Evolutionary conservation across 2,113 vertebrate species (phyloP).

Genomic region (Speoplatyrhinus poulsoni): DNA sequence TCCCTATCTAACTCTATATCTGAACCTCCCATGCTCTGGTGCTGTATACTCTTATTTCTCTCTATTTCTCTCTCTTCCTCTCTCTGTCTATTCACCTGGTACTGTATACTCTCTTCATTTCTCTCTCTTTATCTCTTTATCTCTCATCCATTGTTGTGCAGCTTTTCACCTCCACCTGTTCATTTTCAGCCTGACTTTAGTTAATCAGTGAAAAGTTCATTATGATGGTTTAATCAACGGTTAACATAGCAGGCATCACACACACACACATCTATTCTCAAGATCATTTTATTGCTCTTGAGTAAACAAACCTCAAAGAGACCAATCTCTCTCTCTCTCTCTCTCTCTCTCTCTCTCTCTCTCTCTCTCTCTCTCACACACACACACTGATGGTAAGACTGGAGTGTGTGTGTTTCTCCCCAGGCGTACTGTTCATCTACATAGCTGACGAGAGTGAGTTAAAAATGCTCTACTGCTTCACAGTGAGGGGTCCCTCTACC

Average conservation of each 20-base stretch:
- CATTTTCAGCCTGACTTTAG: slow-evolving; percentile 5
- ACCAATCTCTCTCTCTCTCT: neutral
- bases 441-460: slow-evolving; percentile 35
- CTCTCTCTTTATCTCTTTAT: slow-evolving; percentile 1
- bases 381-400: slow-evolving; percentile 1
- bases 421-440: slow-evolving; percentile 42
- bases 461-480: slow-evolving; percentile 19
- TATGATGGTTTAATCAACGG: slow-evolving; percentile 48
- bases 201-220: slow-evolving; percentile 22
- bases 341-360: too few relatives aligned
- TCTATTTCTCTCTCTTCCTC: slow-evolving; percentile 6
- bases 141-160: slow-evolving; percentile 15
- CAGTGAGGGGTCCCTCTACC: slow-evolving; percentile 21
- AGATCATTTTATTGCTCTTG: neutral
- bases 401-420: slow-evolving; percentile 5
- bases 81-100: neutral
- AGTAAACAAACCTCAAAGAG: neutral
- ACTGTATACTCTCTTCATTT: neutral
- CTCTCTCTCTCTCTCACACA: neutral
- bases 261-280: slow-evolving; percentile 15
- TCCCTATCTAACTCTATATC: slow-evolving; percentile 13
- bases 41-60: neutral
- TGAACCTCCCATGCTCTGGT: neutral
- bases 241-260: slow-evolving; percentile 7
- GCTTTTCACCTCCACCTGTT: slow-evolving; percentile 19